Evolutionary conservation across 2,797 vertebrate species (phyloP), one percentile per base, ranked within the genome.

Genomic region (Morelia viridis): DNA sequence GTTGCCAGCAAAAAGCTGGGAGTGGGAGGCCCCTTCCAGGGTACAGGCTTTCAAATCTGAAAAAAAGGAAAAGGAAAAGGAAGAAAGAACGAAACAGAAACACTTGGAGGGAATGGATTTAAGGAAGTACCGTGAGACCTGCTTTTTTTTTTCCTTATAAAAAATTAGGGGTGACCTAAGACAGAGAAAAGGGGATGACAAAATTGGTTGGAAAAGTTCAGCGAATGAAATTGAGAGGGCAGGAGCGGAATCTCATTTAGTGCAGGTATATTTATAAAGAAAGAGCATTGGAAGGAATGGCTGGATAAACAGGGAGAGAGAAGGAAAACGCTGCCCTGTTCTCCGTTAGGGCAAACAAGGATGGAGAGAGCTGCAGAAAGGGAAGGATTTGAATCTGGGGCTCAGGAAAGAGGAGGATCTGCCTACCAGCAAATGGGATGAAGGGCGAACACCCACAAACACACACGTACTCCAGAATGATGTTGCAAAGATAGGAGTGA

Each of bases 1-100:
- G 96, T 94, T 98, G 97, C 97, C 98, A 98, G 97, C 91, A 85
- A 97, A 96, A 97, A 68, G 96, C 97, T 96, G 97, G 94, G 97
- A 97, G 97, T 96, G 96, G 94, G 97, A 97, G 98, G 98, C 97
- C 98, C 98, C 94, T 98, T 97, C 96, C 95, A 98, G 98, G 97
- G 97, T 97, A 97, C 97, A 96, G 95, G 96, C 97, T 97, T 97
- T 97, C 96, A 96, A 94, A 96, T 94, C 96, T 31, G 22, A 26
- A 65, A 28, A 7, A 28, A 28, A 64, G 26, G 1, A 28, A 26
- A 64, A n/a, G 64, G 1, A 65, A 11, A 65, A 95, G 96, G 53
- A 0, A 96, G 60, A 46, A 88, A 5, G 46, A 6, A 41, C 1
- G n/a, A 9, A 13, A 41, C 0, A 57, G 13, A 61, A 5, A 61